Percentiles rank a stretch among this genome's conserved stretches.
phyloP scores from a whole-genome alignment of 2,113 vertebrate genomes.

The Pollachius pollachius region DNA sequence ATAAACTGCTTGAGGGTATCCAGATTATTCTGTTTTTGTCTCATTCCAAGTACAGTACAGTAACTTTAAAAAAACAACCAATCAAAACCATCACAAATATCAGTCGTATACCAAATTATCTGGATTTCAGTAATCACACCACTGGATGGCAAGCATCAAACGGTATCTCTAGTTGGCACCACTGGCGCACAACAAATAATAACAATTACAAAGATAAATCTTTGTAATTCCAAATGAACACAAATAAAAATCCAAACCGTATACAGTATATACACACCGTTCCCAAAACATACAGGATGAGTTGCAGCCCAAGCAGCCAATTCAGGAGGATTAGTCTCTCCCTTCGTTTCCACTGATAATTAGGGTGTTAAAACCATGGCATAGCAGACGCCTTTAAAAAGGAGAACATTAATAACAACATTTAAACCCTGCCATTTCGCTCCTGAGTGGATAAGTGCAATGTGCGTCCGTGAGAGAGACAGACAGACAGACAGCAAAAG shows the following conservation, averaged over 20 bases:
- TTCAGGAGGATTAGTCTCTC: slow-evolving; percentile 32
- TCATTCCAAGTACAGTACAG: slow-evolving; percentile 64
- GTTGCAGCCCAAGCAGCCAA: slow-evolving; percentile 18
- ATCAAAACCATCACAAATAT: slow-evolving; percentile 41
- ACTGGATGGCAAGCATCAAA: slow-evolving; percentile 61
- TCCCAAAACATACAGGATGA: slow-evolving; percentile 23
- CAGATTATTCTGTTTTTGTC: slow-evolving; percentile 55
- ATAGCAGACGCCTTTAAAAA: slow-evolving; percentile 9
- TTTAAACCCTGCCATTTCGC: slow-evolving; percentile 31
- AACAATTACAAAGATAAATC: slow-evolving; percentile 44
- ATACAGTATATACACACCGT: slow-evolving; percentile 18
- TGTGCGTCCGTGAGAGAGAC: slow-evolving; percentile 46
- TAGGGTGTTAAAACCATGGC: slow-evolving; percentile 32
- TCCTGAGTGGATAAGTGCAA: slow-evolving; percentile 71
- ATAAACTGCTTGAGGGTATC: not conserved
- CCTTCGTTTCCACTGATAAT: slow-evolving; percentile 31
- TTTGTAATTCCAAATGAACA: slow-evolving; percentile 16
- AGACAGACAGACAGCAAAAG: too few relatives aligned
- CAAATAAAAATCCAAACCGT: slow-evolving; percentile 33
- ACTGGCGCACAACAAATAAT: slow-evolving; percentile 34
- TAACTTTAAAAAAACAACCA: slow-evolving; percentile 33
- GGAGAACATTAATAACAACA: not conserved
- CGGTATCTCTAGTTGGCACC: slow-evolving; percentile 45
- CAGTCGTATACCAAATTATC: slow-evolving; percentile 24
- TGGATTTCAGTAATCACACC: slow-evolving; percentile 57